These are phyloP conservation scores for Leptinotarsa defecta DNA, from an alignment of 1,140 invertebrate genomes.

Conservation along the genomic window DNA sequence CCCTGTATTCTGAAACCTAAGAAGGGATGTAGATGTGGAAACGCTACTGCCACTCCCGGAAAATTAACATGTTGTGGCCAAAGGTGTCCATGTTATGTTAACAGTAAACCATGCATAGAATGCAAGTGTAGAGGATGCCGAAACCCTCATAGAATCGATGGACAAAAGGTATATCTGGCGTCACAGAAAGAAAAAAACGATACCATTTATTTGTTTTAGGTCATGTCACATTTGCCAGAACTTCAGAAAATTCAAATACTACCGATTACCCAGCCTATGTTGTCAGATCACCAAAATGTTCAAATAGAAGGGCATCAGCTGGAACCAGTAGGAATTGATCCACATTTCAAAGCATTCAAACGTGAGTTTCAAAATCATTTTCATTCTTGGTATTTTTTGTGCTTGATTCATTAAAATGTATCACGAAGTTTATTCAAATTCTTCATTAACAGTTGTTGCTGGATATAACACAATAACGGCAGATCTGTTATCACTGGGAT, in stretches of 20 bases:
- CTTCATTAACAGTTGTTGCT: background rate
- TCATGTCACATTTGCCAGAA: constrained; percentile 38
- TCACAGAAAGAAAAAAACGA: constrained; percentile 1
- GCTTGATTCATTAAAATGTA: no score
- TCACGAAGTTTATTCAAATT: no score
- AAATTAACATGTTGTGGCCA: constrained; percentile 92
- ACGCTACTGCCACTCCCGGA: constrained; percentile 82
- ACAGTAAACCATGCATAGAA: constrained; percentile 81
- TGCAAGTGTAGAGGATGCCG: constrained; percentile 89
- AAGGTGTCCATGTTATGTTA: constrained; percentile 90
- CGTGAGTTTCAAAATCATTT: constrained; percentile 29
- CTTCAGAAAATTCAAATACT: constrained; percentile 35
- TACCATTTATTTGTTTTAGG: constrained; percentile 24
- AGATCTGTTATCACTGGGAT: constrained; percentile 32
- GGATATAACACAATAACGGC: constrained; percentile 21
- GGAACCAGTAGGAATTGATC: constrained; percentile 39
- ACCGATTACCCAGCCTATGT: constrained; percentile 12
- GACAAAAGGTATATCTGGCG: constrained; percentile 68
- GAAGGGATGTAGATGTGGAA: constrained; percentile 88
- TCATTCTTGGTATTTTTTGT: no score
- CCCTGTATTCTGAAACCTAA: constrained; percentile 48
- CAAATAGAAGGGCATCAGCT: constrained; percentile 32
- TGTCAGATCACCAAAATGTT: constrained; percentile 31
- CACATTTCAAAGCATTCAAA: constrained; percentile 41
- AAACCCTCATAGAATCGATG: constrained; percentile 83